Percentiles rank a stretch among this genome's conserved stretches.
Evolutionary conservation across 2,113 vertebrate genomes (phyloP).

Genomic region (Trogon surrucura): DNA sequence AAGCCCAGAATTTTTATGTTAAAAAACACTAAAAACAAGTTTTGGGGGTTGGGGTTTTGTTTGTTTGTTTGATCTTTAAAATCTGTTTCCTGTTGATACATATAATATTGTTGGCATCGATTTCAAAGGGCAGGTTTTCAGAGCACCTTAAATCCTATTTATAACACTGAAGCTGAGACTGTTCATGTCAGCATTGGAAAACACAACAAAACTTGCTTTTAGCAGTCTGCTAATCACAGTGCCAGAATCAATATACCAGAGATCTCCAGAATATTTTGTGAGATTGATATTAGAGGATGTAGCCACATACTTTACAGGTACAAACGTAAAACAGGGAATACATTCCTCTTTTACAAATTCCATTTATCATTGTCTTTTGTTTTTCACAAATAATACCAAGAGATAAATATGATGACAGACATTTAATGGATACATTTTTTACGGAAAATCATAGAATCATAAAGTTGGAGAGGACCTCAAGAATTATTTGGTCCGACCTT

Average conservation of each 20-base stretch:
- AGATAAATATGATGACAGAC: neutral
- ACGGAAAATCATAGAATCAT: neutral
- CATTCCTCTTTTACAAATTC: neutral
- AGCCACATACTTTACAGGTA: neutral
- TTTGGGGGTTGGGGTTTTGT: neutral
- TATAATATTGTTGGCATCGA: neutral
- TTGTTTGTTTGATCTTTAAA: neutral
- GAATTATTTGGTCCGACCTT: neutral
- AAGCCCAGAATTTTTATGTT: neutral
- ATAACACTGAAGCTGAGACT: neutral
- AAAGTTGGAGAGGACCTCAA: neutral
- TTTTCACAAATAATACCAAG: neutral
- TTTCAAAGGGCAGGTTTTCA: neutral
- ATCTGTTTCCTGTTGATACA: neutral
- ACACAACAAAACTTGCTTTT: neutral
- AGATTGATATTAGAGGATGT: neutral
- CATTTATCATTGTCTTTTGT: neutral
- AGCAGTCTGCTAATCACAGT: neutral
- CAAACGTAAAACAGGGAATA: neutral
- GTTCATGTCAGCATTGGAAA: neutral
- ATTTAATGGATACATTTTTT: neutral
- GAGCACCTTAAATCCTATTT: neutral
- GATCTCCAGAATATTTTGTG: neutral
- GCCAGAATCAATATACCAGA: neutral
- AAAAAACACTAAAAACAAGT: neutral